A percentile compares a stretch with the other conserved stretches of the same genome.
Evolutionary conservation across 2,888 invertebrate genomes (phyloP).

Genomic region (Habrosyne pyritoides): DNA sequence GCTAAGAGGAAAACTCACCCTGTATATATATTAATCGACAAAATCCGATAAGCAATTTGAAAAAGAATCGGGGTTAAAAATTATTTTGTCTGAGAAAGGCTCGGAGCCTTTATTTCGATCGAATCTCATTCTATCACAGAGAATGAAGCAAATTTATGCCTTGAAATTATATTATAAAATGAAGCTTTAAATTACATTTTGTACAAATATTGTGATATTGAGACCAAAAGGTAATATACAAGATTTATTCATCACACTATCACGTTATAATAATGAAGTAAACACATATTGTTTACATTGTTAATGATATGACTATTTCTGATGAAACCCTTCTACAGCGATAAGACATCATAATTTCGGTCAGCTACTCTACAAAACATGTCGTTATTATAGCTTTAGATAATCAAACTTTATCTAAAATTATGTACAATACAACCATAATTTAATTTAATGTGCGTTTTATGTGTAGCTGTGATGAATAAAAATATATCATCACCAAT

Average conservation of each 20-base stretch:
- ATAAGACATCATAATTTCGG: not conserved
- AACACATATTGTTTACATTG: not conserved
- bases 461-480: conserved; percentile 59
- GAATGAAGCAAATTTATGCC: conserved; percentile 32
- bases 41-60: too few relatives aligned
- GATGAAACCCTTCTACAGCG: not conserved
- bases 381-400: not conserved
- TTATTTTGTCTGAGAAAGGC: not conserved
- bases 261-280: conserved; percentile 12
- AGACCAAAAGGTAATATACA: conserved; percentile 64
- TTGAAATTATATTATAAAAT: conserved; percentile 48
- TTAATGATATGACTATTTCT: not conserved
- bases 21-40: too few relatives aligned
- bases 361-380: not conserved
- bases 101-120: not conserved
- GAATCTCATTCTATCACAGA: conserved; percentile 5
- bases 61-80: too few relatives aligned
- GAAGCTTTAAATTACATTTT: conserved; percentile 75
- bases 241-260: conserved; percentile 66
- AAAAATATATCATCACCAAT: conserved; percentile 70
- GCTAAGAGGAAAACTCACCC: too few relatives aligned
- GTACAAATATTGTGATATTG: conserved; percentile 71
- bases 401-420: not conserved
- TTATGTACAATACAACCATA: not conserved
- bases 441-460: conserved; percentile 1